Evolutionary conservation across 2,888 invertebrate genomes (phyloP).

Genomic region (Archaeoteleia sp.): DNA sequence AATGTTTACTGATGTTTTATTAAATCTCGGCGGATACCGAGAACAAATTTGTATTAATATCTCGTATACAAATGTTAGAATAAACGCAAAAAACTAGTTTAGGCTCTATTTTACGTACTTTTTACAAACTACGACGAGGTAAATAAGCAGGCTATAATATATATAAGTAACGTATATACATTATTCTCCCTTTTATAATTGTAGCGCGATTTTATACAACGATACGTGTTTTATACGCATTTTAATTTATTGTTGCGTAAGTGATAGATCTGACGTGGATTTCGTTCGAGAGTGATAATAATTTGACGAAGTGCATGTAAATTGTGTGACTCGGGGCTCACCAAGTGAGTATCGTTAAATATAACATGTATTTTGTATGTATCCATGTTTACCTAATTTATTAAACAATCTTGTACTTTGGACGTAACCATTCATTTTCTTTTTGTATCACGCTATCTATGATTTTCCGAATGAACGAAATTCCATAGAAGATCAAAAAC

Average conservation of each 20-base stretch:
- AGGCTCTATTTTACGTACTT: conserved; percentile 71
- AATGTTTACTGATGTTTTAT: too few relatives aligned
- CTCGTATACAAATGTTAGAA: conserved; percentile 63
- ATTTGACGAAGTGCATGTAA: conserved; percentile 20
- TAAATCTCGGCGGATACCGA: conserved; percentile 5
- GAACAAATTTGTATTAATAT: conserved; percentile 43
- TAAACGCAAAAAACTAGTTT: conserved; percentile 66
- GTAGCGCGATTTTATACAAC: conserved; percentile 35
- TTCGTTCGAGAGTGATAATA: background rate
- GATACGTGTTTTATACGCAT: conserved; percentile 26
- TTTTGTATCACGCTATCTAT: conserved; percentile 3
- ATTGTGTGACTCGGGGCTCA: conserved; percentile 25
- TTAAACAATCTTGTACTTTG: conserved; percentile 58
- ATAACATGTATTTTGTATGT: conserved; percentile 57
- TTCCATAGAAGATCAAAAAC: too few relatives aligned
- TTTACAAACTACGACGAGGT: conserved; percentile 60
- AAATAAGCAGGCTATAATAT: conserved; percentile 8
- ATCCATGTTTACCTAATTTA: conserved; percentile 60
- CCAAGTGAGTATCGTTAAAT: too few relatives aligned
- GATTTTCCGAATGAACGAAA: too few relatives aligned
- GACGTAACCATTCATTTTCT: conserved; percentile 52
- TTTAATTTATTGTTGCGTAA: conserved; percentile 24
- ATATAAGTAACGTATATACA: conserved; percentile 7
- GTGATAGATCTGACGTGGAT: conserved; percentile 1
- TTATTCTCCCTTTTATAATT: conserved; percentile 33